These are phyloP conservation scores for Fregetta grallaria DNA, from an alignment of 2,113 vertebrate species.

Conservation along the genomic window DNA sequence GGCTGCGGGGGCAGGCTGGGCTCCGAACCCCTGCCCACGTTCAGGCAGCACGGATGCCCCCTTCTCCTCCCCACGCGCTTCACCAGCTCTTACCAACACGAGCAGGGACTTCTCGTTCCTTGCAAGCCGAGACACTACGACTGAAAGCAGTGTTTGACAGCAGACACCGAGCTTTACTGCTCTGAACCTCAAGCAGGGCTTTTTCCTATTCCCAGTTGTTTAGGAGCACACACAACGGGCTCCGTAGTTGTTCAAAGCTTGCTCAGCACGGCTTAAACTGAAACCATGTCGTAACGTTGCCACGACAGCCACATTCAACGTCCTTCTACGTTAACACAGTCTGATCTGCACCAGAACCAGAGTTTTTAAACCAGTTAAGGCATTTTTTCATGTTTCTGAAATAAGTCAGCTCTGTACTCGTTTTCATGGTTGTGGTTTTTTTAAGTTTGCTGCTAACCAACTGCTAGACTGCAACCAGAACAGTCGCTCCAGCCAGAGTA, in stretches of 20 bases:
- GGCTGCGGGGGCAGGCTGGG: not conserved
- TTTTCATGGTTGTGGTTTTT: rapidly evolving
- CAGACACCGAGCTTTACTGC: not conserved
- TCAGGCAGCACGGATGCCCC: not conserved
- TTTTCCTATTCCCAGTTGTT: not conserved
- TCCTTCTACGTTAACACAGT: rapidly evolving
- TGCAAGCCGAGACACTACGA: rapidly evolving
- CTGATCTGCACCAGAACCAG: not conserved
- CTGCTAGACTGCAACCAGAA: not conserved
- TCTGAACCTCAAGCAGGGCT: rapidly evolving
- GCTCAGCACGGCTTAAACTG: not conserved
- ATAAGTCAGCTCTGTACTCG: not conserved
- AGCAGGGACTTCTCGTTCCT: not conserved
- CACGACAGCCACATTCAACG: rapidly evolving
- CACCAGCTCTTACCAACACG: rapidly evolving
- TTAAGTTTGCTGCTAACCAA: not conserved
- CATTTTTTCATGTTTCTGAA: not conserved
- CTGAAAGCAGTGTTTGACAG: not conserved
- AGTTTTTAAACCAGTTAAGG: not conserved
- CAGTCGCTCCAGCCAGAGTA: not conserved
- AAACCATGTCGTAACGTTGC: rapidly evolving
- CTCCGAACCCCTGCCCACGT: not conserved
- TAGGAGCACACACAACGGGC: rapidly evolving
- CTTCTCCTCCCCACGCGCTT: not conserved
- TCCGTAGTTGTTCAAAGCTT: not conserved